Base-by-base conservation (phyloP, 2,113 vertebrate genomes). In the Eudorcas thomsonii region DNA sequence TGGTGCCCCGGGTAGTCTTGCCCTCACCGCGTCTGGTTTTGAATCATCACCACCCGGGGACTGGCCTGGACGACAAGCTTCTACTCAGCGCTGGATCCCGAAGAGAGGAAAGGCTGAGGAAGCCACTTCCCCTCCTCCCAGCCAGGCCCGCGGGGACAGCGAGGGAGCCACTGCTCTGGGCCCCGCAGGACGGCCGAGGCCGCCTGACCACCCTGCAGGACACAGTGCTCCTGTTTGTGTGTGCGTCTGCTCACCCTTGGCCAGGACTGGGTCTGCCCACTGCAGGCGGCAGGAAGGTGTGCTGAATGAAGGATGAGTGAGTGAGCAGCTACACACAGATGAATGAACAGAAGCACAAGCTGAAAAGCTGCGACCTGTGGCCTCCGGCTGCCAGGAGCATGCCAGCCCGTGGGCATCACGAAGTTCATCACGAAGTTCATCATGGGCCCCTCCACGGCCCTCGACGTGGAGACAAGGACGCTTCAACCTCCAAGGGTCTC, bases 371-470 rank as follows among this genome's bases (percentile, higher is more conserved):
- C 19, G 36, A 39, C 59, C 74, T 2, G 26, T 30, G 17, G 59
- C 33, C 82, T n/a, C 15, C 13, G 16, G 88, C 7, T 74, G 36
- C 87, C 50, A 21, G 81, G 19, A 17, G 14, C 14, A 17, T 1
- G 28, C 78, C 0, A 7, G 45, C 62, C n/a, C 5, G 28, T 2
- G 55, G n/a, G 85, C 39, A 33, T 36, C n/a, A 36, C 0, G 5
- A 2, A 1, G 1, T 7, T 28, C 52, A 21, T 0, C 54, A 2
- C 0, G 10, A 2, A 2, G 1, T 7, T 28, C 52, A 21, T 1
- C 54, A 3, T 9, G 4, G 91, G 67, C 39, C 7, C 23, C 48
- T 13, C 71, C 77, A 7, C 8, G 43, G 74, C 54, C 39, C 30
- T 5, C 39, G 48, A 23, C 26, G 2, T 0, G 6, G 82, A 48